Base-by-base conservation (phyloP, 2,888 invertebrate species). In the Acheta domesticus region DNA sequence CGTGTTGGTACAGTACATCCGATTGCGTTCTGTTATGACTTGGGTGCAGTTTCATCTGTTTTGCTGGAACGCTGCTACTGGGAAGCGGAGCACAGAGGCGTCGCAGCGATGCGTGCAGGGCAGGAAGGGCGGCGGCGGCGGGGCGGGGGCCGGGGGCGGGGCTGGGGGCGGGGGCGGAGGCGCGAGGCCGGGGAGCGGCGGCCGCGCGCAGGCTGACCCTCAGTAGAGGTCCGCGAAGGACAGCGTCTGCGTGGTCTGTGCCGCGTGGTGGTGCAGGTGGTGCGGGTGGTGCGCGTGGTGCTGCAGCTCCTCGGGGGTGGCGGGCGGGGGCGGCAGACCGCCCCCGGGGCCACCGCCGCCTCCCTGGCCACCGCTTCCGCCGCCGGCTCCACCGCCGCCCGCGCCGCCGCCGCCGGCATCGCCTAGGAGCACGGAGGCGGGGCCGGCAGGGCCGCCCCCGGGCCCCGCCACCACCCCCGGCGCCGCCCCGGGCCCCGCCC, bases 401-500 rank as follows among this genome's bases (percentile, higher is more conserved):
- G 49, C 77, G 74, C 49, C 49, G 20, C 78, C 86, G 23, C 85
- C 85, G 50, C 91, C 91, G 85, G 96, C 96, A 85, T 95, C 95
- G 78, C 96, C 89, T 93, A 96, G 94, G 86, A 96, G 91, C 87
- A 96, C 98, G 78, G 99, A 92, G 83, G 99, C 92, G 95, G 97
- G 98, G 89, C 99, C 99, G 62, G 99, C 99, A 78, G 99, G 90
- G 0, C 99, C 98, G 86, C 99, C 99, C 91, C 99, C 99, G 87
- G 99, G 99, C 99, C 99, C 62, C 14, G 62, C 87, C 83, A 89
- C 89, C 49, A 86, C 87, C 80, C 89, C 85, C 79, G 88, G 86
- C 79, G 86, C 86, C 49, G 88, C 87, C 82, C 85, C 83, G 78
- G 86, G 82, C 83, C 88, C 82, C 83, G 86, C 85, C 79, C 83